phyloP scores from a whole-genome alignment of 2,888 invertebrate species.

The Pyralis farinalis region DNA sequence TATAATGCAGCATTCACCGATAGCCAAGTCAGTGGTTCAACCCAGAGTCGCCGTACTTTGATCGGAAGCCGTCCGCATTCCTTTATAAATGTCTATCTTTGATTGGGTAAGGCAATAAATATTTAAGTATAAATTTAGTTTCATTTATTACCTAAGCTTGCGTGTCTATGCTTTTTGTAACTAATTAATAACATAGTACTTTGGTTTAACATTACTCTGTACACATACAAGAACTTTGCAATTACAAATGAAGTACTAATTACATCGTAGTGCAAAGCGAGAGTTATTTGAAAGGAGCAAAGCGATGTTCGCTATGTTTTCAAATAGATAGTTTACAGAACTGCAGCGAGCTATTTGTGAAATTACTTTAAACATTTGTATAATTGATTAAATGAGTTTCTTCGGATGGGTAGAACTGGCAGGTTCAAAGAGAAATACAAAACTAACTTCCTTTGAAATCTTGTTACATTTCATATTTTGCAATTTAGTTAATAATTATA shows the following conservation, averaged over 20 bases:
- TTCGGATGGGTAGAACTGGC: background rate
- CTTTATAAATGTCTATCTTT: constrained; percentile 55
- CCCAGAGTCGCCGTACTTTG: constrained; percentile 29
- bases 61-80: constrained; percentile 70
- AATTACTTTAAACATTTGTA: constrained; percentile 10
- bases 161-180: constrained; percentile 21
- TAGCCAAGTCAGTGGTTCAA: constrained; percentile 24
- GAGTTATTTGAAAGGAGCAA: constrained; percentile 21
- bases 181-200: no score
- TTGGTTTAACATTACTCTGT: no score
- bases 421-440: constrained; percentile 2
- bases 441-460: background rate
- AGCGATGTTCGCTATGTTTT: constrained; percentile 27
- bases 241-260: background rate
- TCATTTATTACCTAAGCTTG: constrained; percentile 51
- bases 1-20: constrained; percentile 43
- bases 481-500: no score
- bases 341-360: constrained; percentile 11
- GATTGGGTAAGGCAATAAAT: constrained; percentile 70
- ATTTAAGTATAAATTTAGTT: constrained; percentile 46
- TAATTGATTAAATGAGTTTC: constrained; percentile 2
- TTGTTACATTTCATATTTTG: background rate
- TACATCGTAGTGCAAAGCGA: constrained; percentile 26
- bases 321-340: constrained; percentile 10
- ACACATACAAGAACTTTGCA: background rate